Evolutionary conservation across 2,113 vertebrate genomes (phyloP).

Genomic region (Bolborhynchus lineola): DNA sequence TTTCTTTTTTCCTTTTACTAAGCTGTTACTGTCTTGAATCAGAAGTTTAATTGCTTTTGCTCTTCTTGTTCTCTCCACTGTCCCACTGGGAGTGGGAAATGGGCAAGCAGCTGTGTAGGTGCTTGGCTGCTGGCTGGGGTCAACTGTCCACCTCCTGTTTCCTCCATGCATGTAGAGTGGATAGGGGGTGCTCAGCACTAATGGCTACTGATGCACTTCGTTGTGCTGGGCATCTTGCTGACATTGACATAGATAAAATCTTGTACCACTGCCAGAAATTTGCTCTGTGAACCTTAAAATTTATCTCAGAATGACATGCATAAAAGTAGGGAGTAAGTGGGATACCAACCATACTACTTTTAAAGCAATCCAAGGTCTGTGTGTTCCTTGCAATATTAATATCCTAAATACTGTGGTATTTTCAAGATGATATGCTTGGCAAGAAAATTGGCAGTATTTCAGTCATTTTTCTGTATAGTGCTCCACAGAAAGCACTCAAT

Average conservation of each 20-base stretch:
- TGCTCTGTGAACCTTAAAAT: not conserved
- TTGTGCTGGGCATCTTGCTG: not conserved
- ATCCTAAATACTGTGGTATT: not conserved
- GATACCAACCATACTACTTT: not conserved
- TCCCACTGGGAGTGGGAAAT: not conserved
- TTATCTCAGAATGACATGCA: not conserved
- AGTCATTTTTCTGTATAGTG: not conserved
- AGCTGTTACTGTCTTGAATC: not conserved
- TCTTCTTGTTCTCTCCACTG: not conserved
- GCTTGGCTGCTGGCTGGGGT: not conserved
- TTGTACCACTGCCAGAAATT: not conserved
- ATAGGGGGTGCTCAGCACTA: not conserved
- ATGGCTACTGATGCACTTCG: not conserved
- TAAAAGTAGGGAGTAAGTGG: not conserved
- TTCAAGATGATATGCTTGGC: not conserved
- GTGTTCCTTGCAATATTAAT: not conserved
- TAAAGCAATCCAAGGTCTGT: not conserved
- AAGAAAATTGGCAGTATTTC: not conserved
- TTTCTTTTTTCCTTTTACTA: not conserved
- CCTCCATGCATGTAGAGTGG: fast-evolving
- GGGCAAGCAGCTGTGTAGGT: not conserved
- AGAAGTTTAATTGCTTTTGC: not conserved
- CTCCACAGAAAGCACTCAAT: not conserved
- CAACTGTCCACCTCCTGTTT: not conserved
- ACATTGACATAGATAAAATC: not conserved